Evolutionary conservation across 1,140 invertebrate species (phyloP), one percentile per base, ranked within the genome.

Genomic region (Papilio aristodemus): DNA sequence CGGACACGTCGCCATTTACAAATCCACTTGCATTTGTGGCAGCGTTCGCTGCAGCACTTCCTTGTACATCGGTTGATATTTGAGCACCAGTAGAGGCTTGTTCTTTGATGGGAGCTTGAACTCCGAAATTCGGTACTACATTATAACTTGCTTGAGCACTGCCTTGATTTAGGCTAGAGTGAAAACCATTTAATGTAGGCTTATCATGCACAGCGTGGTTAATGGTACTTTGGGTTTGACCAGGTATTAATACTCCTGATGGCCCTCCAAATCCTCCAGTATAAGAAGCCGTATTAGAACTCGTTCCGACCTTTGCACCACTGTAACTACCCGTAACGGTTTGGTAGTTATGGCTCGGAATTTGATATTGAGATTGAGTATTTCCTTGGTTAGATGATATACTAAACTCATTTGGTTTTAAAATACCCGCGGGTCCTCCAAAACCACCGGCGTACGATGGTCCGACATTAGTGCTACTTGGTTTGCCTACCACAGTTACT

Each of bases 341-440:
- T 54, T 54, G 17, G 19, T 32, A 3, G 6, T 32, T 32, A 32
- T 32, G 27, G 27, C 27, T 32, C 6, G 27, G 27, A 32, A 3
- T 3, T 32, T 32, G 2, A 6, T 37, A 43, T 46, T 38, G 63
- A 37, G 50, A 32, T 50, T 54, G 66, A n/a, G 7, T 5, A 68
- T 68, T 57, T 19, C 19, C 58, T 58, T 27, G 25, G 41, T 38
- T 32, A 50, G 67, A 57, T 46, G 71, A 37, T 74, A 82, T 83
- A 25, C 78, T 78, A 68, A 76, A 57, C 54, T 89, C 86, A 70
- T 74, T 83, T 2, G 89, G 84, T 76, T 85, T 82, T 14, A 90
- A 76, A 17, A 89, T 68, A 14, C 89, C 89, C 25, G 87, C 79
- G 60, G 89, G 89, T 50, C 89, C 89, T 57, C 86, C 85, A 73